Evolutionary conservation across 2,888 invertebrate genomes (phyloP).

Genomic region (Protodeltote pygarga): DNA sequence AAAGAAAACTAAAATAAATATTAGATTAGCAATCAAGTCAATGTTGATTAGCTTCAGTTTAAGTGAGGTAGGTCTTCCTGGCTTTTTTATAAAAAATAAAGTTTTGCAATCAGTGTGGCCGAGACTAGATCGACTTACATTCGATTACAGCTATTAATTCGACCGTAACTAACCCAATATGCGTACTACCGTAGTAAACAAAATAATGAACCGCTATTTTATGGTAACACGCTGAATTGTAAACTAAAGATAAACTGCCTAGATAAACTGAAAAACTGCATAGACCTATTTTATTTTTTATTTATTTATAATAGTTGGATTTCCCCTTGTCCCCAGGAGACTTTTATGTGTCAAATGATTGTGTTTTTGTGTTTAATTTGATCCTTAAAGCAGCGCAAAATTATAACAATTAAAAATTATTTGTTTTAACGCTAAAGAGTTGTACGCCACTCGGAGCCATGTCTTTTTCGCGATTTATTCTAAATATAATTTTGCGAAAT

Average conservation of each 20-base stretch:
- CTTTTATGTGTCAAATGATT: no score
- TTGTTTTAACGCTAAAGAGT: no score
- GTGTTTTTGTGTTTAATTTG: no score
- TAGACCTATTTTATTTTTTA: no score
- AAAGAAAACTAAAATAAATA: constrained; percentile 1
- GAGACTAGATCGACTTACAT: constrained; percentile 4
- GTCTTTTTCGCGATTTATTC: no score
- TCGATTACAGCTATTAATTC: not conserved
- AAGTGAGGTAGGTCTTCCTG: not conserved
- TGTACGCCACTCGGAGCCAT: no score
- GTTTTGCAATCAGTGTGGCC: not conserved
- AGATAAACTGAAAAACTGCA: no score
- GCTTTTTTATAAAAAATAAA: constrained; percentile 5
- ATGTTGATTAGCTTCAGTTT: not conserved
- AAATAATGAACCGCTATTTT: not conserved
- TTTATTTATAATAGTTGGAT: no score
- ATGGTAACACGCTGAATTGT: not conserved
- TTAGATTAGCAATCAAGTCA: not conserved
- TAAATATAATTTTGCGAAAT: no score
- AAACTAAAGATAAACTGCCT: not conserved
- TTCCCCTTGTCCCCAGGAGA: no score
- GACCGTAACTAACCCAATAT: constrained; percentile 11
- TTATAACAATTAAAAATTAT: no score
- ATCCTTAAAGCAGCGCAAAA: no score
- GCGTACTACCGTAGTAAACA: not conserved